Conservation (phyloP, 2,113 vertebrate species). For the Andinoacara biseriatus region DNA sequence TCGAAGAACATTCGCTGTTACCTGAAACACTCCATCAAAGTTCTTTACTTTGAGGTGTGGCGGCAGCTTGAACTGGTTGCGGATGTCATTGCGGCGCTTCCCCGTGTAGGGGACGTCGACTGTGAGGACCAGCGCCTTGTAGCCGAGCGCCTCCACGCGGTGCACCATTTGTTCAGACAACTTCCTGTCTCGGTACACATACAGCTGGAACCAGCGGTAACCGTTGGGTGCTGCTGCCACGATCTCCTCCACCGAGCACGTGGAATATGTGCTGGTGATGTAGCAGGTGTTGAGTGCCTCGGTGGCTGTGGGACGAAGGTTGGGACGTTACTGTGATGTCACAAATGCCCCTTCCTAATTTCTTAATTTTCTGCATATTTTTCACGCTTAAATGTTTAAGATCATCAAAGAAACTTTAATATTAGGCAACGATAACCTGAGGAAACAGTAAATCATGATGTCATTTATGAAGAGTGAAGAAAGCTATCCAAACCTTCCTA, state of each 20-base stretch:
- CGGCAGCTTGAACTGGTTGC: slow-evolving; percentile 87
- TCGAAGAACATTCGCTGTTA: slow-evolving; percentile 46
- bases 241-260: slow-evolving; percentile 90
- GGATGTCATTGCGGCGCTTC: slow-evolving; percentile 87
- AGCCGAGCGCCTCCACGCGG: slow-evolving; percentile 84
- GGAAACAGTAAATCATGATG: too few relatives aligned
- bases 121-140: slow-evolving; percentile 91
- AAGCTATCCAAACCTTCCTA: too few relatives aligned
- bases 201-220: slow-evolving; percentile 94
- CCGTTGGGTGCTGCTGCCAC: slow-evolving; percentile 79
- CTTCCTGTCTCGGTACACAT: slow-evolving; percentile 86
- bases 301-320: slow-evolving; percentile 77
- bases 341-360: not conserved
- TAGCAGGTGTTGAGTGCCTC: slow-evolving; percentile 86
- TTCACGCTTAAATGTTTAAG: too few relatives aligned
- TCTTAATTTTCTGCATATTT: too few relatives aligned
- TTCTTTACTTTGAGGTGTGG: slow-evolving; percentile 87
- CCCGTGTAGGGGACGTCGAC: slow-evolving; percentile 86
- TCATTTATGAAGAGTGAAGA: too few relatives aligned
- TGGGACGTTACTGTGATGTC: not conserved
- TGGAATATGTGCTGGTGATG: slow-evolving; percentile 89
- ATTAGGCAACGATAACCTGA: too few relatives aligned
- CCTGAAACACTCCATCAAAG: slow-evolving; percentile 85
- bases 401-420: too few relatives aligned
- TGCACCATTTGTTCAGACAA: slow-evolving; percentile 86